Conservation (phyloP, 2,113 vertebrate species). For the Myxocyprinus asiaticus region DNA sequence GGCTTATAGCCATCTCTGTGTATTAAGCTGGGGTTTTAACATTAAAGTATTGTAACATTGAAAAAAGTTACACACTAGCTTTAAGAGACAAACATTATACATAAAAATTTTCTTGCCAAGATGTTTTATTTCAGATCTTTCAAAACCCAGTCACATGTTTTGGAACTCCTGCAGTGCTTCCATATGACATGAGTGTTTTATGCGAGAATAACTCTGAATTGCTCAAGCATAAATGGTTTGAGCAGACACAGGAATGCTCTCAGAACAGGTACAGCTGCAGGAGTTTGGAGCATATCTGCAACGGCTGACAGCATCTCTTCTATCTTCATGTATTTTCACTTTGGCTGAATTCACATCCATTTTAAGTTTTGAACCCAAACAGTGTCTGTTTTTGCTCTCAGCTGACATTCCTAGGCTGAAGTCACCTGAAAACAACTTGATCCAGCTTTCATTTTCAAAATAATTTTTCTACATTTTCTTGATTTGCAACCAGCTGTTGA, state of each 20-base stretch:
- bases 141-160: neutral
- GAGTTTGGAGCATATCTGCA: constrained; percentile 39
- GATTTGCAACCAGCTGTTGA: neutral
- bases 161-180: neutral
- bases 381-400: constrained; percentile 40
- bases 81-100: too few relatives aligned
- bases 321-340: constrained; percentile 45
- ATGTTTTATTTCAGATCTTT: constrained; percentile 6
- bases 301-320: constrained; percentile 40
- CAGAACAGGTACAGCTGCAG: constrained; percentile 9
- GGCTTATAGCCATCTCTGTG: too few relatives aligned
- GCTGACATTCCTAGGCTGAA: constrained; percentile 43
- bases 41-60: too few relatives aligned
- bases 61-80: too few relatives aligned
- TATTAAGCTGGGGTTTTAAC: too few relatives aligned
- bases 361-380: constrained; percentile 39
- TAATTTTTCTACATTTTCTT: neutral
- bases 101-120: too few relatives aligned
- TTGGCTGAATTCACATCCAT: constrained; percentile 48
- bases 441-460: constrained; percentile 22
- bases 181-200: neutral
- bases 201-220: constrained; percentile 1
- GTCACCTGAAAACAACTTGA: constrained; percentile 50
- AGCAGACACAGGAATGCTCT: constrained; percentile 21
- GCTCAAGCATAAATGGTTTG: neutral